phyloP scores from a whole-genome alignment of 1,140 invertebrate genomes.

The Drosophila arizonae region DNA sequence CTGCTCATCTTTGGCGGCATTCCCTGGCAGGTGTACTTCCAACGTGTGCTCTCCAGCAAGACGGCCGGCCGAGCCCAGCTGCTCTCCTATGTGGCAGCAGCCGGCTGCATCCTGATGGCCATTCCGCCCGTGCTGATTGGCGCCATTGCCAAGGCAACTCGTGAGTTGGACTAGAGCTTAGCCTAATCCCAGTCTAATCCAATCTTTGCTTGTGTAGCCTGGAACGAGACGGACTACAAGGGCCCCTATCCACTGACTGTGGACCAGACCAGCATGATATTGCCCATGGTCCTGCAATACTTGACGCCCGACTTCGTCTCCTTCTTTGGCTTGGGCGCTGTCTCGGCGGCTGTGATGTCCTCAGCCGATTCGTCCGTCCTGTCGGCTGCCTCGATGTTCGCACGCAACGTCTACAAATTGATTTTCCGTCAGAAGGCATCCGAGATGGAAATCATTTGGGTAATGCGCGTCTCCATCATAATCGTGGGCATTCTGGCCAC shows the following conservation, averaged over 20 bases:
- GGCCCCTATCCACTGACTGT: slow-evolving; percentile 89
- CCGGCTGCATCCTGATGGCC: slow-evolving; percentile 98
- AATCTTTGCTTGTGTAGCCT: slow-evolving; percentile 86
- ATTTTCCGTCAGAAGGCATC: slow-evolving; percentile 97
- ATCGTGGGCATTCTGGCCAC: slow-evolving; percentile 96
- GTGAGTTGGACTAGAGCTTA: slow-evolving; percentile 84
- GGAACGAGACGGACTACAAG: slow-evolving; percentile 94
- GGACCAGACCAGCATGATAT: slow-evolving; percentile 94
- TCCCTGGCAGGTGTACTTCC: slow-evolving; percentile 99
- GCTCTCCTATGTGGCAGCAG: slow-evolving; percentile 97
- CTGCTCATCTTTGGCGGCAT: slow-evolving; percentile 98
- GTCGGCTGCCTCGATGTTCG: slow-evolving; percentile 98
- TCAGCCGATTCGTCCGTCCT: slow-evolving; percentile 98
- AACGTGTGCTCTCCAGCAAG: slow-evolving; percentile 97
- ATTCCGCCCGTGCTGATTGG: slow-evolving; percentile 98
- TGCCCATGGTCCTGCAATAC: slow-evolving; percentile 98
- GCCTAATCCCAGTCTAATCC: not conserved
- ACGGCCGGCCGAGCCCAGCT: slow-evolving; percentile 95
- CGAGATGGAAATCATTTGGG: slow-evolving; percentile 98
- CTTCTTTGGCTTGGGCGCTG: slow-evolving; percentile 98
- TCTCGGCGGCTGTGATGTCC: slow-evolving; percentile 99
- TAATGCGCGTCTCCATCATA: slow-evolving; percentile 96
- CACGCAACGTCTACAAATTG: slow-evolving; percentile 98
- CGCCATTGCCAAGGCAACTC: slow-evolving; percentile 96
- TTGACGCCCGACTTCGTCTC: slow-evolving; percentile 96